Percentiles rank a stretch among this genome's conserved stretches.
phyloP scores from a whole-genome alignment of 1,140 invertebrate species.

The Leptestheria dahalacensis region DNA sequence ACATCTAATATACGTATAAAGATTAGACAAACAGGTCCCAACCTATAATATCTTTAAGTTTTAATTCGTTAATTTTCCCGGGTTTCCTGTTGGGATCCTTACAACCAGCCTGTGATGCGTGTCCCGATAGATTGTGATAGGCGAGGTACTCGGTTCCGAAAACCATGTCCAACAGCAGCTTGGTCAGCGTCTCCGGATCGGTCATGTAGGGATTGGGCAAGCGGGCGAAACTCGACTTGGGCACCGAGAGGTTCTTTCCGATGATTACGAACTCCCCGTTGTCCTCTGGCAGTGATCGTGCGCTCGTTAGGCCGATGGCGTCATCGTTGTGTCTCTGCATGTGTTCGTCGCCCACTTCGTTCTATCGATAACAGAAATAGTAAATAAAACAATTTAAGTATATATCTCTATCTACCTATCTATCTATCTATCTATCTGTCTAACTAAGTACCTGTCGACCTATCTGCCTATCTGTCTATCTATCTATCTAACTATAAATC shows the following conservation, averaged over 20 bases:
- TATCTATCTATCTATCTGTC: no score
- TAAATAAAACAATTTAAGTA: background rate
- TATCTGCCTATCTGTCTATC: no score
- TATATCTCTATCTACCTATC: no score
- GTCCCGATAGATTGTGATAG: background rate
- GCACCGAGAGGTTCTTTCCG: background rate
- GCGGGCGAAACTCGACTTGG: background rate
- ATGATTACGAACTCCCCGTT: background rate
- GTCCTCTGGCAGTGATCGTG: background rate
- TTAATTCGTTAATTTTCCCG: background rate
- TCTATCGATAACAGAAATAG: background rate
- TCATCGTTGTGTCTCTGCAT: background rate
- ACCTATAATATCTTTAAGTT: background rate
- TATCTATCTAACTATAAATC: no score
- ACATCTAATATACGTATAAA: no score
- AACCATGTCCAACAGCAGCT: background rate
- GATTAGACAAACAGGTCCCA: background rate
- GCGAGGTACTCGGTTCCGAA: background rate
- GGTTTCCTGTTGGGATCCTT: background rate
- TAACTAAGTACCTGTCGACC: no score
- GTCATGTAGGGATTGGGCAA: background rate
- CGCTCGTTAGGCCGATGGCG: background rate
- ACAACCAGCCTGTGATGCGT: background rate
- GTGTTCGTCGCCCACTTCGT: background rate
- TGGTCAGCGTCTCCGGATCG: background rate